These are phyloP conservation scores for Polyodon spathula DNA, from an alignment of 2,113 vertebrate species.

Conservation along the genomic window DNA sequence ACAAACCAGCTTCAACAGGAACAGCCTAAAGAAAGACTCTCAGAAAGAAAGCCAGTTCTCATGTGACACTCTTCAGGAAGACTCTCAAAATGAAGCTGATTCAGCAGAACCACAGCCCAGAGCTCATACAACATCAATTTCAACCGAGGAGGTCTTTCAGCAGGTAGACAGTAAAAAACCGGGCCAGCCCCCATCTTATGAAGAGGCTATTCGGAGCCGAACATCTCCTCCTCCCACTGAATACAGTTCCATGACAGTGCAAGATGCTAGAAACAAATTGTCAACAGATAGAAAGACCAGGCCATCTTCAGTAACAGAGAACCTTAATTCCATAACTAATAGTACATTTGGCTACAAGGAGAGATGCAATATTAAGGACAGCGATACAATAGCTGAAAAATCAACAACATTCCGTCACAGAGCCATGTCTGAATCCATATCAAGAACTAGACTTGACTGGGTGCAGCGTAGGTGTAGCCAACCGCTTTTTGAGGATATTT, in stretches of 20 bases:
- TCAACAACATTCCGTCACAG: slow-evolving; percentile 50
- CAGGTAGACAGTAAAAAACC: slow-evolving; percentile 59
- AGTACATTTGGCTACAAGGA: slow-evolving; percentile 12
- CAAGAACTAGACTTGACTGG: slow-evolving; percentile 38
- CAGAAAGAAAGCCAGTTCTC: slow-evolving; percentile 64
- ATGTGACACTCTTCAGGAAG: slow-evolving; percentile 63
- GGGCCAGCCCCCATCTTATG: slow-evolving; percentile 71
- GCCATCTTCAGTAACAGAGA: slow-evolving; percentile 39
- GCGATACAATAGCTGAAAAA: slow-evolving; percentile 19
- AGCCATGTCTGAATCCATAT: slow-evolving; percentile 65
- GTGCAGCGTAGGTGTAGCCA: slow-evolving; percentile 65
- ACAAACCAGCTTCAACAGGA: slow-evolving; percentile 36
- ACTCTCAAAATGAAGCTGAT: slow-evolving; percentile 32
- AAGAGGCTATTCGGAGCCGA: slow-evolving; percentile 61
- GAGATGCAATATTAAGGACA: slow-evolving; percentile 13
- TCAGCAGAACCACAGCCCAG: slow-evolving; percentile 22
- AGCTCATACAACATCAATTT: slow-evolving; percentile 41
- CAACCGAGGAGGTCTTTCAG: slow-evolving; percentile 69
- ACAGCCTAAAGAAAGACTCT: slow-evolving; percentile 46
- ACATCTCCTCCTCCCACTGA: slow-evolving; percentile 21
- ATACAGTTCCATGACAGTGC: slow-evolving; percentile 60
- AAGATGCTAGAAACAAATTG: slow-evolving; percentile 46
- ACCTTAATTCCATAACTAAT: slow-evolving; percentile 12
- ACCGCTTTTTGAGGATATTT: slow-evolving; percentile 70
- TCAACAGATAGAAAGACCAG: slow-evolving; percentile 36